Percentiles rank a stretch among this genome's conserved stretches.
These are phyloP conservation scores for Pentamera pediparva DNA, from an alignment of 53 echinoderm and acorn worm genomes.

Conservation along the genomic window DNA sequence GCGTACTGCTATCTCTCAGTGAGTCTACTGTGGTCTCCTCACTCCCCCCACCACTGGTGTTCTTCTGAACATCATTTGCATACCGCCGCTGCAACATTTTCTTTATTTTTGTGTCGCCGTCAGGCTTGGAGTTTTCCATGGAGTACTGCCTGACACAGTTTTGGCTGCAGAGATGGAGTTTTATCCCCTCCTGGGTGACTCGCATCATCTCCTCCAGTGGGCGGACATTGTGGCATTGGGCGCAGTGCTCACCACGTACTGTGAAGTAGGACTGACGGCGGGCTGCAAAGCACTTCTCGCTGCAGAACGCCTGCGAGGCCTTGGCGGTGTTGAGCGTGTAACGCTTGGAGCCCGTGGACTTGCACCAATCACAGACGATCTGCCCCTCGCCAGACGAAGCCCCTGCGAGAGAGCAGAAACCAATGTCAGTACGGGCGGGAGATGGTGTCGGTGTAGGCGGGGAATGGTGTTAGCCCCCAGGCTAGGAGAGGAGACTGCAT, in stretches of 20 bases:
- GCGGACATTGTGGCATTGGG: constrained; percentile 82
- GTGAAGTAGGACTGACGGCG: constrained; percentile 83
- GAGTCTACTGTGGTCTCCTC: no score
- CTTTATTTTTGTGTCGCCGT: constrained; percentile 29
- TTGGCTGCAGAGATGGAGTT: constrained; percentile 79
- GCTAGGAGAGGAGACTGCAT: background rate
- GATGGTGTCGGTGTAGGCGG: no score
- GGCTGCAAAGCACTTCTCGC: constrained; percentile 89
- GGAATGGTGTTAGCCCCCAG: no score
- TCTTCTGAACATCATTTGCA: constrained; percentile 26
- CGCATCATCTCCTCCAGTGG: constrained; percentile 67
- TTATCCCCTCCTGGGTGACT: constrained; percentile 43
- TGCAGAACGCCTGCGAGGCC: constrained; percentile 91
- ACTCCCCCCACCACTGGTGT: background rate
- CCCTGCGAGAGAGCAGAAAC: constrained; percentile 36
- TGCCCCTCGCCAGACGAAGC: constrained; percentile 38
- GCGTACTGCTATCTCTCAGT: no score
- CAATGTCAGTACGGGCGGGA: constrained; percentile 17
- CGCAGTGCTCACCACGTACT: constrained; percentile 71
- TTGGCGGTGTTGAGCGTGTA: constrained; percentile 92
- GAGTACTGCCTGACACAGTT: constrained; percentile 87
- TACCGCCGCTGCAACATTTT: constrained; percentile 28
- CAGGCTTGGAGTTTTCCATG: constrained; percentile 66
- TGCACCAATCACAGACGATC: constrained; percentile 92
- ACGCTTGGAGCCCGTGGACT: constrained; percentile 66